A percentile compares a stretch with the other conserved stretches of the same genome.
These are phyloP conservation scores for Callorhinus ursinus DNA, from an alignment of 2,113 vertebrate genomes.

Conservation along the genomic window DNA sequence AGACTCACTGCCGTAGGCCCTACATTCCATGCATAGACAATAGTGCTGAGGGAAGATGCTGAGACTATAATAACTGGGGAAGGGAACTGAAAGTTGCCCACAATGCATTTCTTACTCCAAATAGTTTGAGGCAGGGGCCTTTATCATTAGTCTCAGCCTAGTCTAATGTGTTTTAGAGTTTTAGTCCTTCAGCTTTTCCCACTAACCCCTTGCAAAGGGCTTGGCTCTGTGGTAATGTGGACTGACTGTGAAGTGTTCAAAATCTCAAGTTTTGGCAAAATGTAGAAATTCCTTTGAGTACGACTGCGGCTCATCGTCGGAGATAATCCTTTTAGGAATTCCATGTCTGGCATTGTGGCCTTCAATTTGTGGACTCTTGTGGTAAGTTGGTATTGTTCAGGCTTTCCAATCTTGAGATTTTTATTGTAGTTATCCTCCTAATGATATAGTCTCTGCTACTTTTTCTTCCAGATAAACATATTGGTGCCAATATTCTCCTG, in stretches of 20 bases:
- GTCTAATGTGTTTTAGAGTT: constrained; percentile 55
- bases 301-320: constrained; percentile 47
- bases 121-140: constrained; percentile 49
- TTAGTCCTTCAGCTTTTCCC: constrained; percentile 59
- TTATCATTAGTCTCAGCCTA: not conserved
- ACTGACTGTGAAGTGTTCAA: constrained; percentile 34
- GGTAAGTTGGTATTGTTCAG: constrained; percentile 66
- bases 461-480: constrained; percentile 74
- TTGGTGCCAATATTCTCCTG: constrained; percentile 59
- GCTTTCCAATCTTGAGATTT: constrained; percentile 73
- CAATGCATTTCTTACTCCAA: constrained; percentile 62
- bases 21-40: not conserved
- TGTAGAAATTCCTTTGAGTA: constrained; percentile 59
- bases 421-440: constrained; percentile 60
- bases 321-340: constrained; percentile 79
- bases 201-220: constrained; percentile 20
- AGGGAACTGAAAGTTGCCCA: not conserved
- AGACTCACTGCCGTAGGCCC: not conserved
- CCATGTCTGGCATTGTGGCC: constrained; percentile 64
- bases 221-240: constrained; percentile 41
- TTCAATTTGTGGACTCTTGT: constrained; percentile 67
- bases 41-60: not conserved
- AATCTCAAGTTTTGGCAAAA: constrained; percentile 73
- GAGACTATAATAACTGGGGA: constrained; percentile 51
- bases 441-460: constrained; percentile 63